A percentile compares a stretch with the other conserved stretches of the same genome.
Evolutionary conservation across 1,140 invertebrate genomes (phyloP).

Genomic region (Brachionus sp.): DNA sequence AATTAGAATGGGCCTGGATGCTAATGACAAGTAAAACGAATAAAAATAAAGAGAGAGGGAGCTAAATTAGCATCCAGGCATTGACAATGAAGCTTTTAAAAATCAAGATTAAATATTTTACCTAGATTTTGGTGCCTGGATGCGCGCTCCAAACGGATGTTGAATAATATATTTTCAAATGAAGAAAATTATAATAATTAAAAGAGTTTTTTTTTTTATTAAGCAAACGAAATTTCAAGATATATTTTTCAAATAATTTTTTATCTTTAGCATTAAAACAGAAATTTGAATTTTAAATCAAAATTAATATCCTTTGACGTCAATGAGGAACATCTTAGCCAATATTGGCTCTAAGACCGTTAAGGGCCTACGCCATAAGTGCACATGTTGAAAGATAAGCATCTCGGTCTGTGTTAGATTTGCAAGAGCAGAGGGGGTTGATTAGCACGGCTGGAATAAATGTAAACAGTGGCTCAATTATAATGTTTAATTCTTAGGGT

Average conservation of each 20-base stretch:
- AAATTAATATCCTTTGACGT: background rate
- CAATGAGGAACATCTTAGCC: background rate
- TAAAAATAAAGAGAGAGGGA: background rate
- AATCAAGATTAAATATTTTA: background rate
- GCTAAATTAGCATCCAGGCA: background rate
- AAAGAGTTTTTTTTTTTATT: background rate
- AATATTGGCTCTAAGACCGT: background rate
- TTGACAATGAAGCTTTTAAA: background rate
- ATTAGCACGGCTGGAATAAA: background rate
- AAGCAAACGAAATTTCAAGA: slow-evolving; percentile 2
- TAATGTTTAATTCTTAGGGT: background rate
- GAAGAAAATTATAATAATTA: background rate
- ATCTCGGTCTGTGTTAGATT: background rate
- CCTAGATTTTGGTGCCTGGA: background rate
- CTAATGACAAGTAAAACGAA: too few relatives aligned
- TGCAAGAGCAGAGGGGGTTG: background rate
- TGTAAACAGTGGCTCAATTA: background rate
- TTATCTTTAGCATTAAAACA: background rate
- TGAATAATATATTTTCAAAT: slow-evolving; percentile 6
- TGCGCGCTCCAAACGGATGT: slow-evolving; percentile 1
- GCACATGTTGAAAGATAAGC: background rate
- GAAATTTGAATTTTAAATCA: background rate
- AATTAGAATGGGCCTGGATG: background rate
- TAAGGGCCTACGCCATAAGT: background rate
- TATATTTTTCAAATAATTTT: background rate